These are phyloP conservation scores for Phylloscopus trochilus DNA, from an alignment of 2,113 vertebrate species.

Conservation along the genomic window DNA sequence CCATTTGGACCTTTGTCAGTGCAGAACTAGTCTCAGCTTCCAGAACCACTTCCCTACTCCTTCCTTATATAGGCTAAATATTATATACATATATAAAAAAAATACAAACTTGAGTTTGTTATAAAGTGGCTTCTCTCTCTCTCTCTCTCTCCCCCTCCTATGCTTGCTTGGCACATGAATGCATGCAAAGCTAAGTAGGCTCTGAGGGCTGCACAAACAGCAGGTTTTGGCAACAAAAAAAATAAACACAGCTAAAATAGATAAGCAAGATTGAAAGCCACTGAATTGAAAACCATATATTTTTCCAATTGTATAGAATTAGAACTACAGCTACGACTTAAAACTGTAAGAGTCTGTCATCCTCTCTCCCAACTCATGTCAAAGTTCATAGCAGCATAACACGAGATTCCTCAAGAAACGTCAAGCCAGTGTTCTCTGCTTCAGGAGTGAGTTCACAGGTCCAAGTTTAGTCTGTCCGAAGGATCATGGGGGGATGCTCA, in stretches of 20 bases:
- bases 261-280: slow-evolving; percentile 77
- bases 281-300: slow-evolving; percentile 70
- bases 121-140: slow-evolving; percentile 55
- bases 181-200: slow-evolving; percentile 91
- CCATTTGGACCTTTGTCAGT: slow-evolving; percentile 54
- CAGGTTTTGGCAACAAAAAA: slow-evolving; percentile 75
- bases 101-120: slow-evolving; percentile 35
- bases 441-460: slow-evolving; percentile 56
- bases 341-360: slow-evolving; percentile 75
- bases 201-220: slow-evolving; percentile 70
- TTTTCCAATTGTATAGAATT: slow-evolving; percentile 68
- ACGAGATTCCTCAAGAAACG: slow-evolving; percentile 73
- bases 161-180: slow-evolving; percentile 87
- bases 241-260: slow-evolving; percentile 70
- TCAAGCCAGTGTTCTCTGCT: slow-evolving; percentile 72
- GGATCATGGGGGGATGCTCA: slow-evolving; percentile 96
- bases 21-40: slow-evolving; percentile 43
- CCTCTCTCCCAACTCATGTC: slow-evolving; percentile 76
- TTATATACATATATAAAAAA: slow-evolving; percentile 41
- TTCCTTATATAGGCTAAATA: slow-evolving; percentile 29
- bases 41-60: neutral
- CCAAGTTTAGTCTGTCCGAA: slow-evolving; percentile 87
- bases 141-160: slow-evolving; percentile 50
- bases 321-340: slow-evolving; percentile 77
- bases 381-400: slow-evolving; percentile 87